Base-by-base conservation (phyloP, 1,140 invertebrate species). In the Eumaeus atala region DNA sequence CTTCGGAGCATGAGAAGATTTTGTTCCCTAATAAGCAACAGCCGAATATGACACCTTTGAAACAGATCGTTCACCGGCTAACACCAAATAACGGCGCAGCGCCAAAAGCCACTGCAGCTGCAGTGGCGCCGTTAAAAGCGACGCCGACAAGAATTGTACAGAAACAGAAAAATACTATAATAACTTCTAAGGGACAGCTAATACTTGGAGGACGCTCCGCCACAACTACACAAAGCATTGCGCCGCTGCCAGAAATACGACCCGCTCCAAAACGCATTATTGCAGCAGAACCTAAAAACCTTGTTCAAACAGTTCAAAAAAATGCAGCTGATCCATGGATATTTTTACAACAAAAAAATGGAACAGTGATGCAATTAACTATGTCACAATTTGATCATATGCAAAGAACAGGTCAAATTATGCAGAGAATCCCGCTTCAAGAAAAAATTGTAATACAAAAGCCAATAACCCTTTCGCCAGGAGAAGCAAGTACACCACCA, bases 1-100 rank as follows among this genome's bases (percentile, higher is more conserved):
- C 89, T 34, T 87, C 90, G 2, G 88, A 89, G 63, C 89, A 90
- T 61, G 89, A 91, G 59, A 89, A 89, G 70, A 77, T 89, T 54
- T 58, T 90, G n/a, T 86, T 88, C 40, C 84, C 88, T 12, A 88
- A 89, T 65, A 83, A 80, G 51, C 74, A 81, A 61, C 72, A 77
- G 40, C 56, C 75, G 9, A 83, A 76, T 54, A 55, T 77, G 47
- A 77, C 80, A 21, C 87, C 87, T 64, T 64, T 85, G 9, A 90
- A 89, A 74, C 78, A 77, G 3, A 68, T 83, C 12, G 67, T 75
- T 51, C 84, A 85, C 48, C 61, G 70, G 33, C 64, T 82, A 49
- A 56, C 73, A 7, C 64, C 83, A n/a, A 72, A 67, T 57, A 49
- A 68, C 9, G 63, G 48, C n/a, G 47, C 42, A 11, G 33, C 54